These are phyloP conservation scores for Spinibarbus caldwelli DNA, from an alignment of 2,797 vertebrate species.

Conservation along the genomic window DNA sequence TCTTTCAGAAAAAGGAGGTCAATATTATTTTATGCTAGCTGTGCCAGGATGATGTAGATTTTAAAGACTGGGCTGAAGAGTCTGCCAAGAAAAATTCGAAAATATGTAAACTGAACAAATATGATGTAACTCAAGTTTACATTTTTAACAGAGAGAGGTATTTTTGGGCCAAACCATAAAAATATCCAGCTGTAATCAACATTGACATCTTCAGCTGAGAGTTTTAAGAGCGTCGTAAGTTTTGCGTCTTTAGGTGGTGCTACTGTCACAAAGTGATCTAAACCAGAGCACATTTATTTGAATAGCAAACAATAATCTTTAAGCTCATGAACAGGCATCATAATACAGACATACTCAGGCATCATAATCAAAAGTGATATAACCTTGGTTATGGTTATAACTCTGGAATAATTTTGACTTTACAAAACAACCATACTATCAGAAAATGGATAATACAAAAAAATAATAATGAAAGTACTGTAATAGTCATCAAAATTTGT, in stretches of 20 bases:
- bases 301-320: not conserved
- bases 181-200: constrained; percentile 6
- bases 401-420: not conserved
- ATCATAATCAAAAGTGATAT: not conserved
- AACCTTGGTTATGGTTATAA: not conserved
- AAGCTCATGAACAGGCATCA: not conserved
- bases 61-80: not conserved
- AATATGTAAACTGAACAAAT: not conserved
- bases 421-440: not conserved
- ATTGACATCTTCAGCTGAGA: constrained; percentile 10
- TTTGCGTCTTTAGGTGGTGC: constrained; percentile 24
- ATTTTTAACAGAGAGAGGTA: not conserved
- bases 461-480: not conserved
- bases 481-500: not conserved
- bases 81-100: not conserved
- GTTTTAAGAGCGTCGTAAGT: not conserved
- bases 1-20: not conserved
- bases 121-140: constrained; percentile 2
- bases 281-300: not conserved
- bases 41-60: not conserved
- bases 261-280: constrained; percentile 11
- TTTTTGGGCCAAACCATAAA: not conserved
- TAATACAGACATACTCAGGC: too few species aligned
- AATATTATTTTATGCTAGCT: not conserved
- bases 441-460: not conserved